Conservation (phyloP, 2,888 invertebrate genomes). For the Hoplodrina ambigua region DNA sequence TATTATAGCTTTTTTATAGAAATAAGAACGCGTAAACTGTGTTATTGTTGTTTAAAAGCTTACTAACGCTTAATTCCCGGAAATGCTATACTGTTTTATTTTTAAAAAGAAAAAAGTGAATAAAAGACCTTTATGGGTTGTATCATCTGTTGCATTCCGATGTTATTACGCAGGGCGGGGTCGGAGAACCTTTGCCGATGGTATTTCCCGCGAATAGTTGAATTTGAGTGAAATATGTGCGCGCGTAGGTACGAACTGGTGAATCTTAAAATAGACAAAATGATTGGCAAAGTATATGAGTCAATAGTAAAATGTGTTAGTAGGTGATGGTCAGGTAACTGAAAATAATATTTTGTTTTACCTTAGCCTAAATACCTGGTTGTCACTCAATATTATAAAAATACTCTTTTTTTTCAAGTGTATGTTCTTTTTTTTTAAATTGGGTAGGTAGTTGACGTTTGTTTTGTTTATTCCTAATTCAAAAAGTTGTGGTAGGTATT, state of each 20-base stretch:
- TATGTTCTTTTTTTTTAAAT: slow-evolving; percentile 30
- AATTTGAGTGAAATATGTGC: slow-evolving; percentile 63
- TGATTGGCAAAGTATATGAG: slow-evolving; percentile 79
- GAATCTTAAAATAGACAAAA: slow-evolving; percentile 81
- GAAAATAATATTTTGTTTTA: slow-evolving; percentile 79
- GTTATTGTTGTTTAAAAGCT: slow-evolving; percentile 25
- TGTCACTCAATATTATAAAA: slow-evolving; percentile 62
- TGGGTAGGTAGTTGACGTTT: neutral
- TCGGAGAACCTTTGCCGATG: slow-evolving; percentile 72
- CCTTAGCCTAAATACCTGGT: slow-evolving; percentile 82
- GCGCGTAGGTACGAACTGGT: slow-evolving; percentile 61
- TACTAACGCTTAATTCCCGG: slow-evolving; percentile 73
- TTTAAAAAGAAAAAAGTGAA: slow-evolving; percentile 78
- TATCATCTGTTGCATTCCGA: slow-evolving; percentile 87
- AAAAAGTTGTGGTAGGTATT: neutral
- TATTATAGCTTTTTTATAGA: slow-evolving; percentile 58
- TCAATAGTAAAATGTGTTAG: slow-evolving; percentile 82
- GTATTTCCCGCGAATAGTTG: slow-evolving; percentile 76
- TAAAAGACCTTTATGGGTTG: slow-evolving; percentile 83
- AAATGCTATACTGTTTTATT: slow-evolving; percentile 81
- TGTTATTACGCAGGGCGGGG: slow-evolving; percentile 81
- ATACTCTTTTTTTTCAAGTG: slow-evolving; percentile 64
- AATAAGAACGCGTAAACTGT: slow-evolving; percentile 38
- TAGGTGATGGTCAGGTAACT: slow-evolving; percentile 87
- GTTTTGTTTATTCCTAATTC: slow-evolving; percentile 23